Evolutionary conservation across 2,797 vertebrate species (phyloP), one percentile per base, ranked within the genome.

Genomic region (Platalea minor): DNA sequence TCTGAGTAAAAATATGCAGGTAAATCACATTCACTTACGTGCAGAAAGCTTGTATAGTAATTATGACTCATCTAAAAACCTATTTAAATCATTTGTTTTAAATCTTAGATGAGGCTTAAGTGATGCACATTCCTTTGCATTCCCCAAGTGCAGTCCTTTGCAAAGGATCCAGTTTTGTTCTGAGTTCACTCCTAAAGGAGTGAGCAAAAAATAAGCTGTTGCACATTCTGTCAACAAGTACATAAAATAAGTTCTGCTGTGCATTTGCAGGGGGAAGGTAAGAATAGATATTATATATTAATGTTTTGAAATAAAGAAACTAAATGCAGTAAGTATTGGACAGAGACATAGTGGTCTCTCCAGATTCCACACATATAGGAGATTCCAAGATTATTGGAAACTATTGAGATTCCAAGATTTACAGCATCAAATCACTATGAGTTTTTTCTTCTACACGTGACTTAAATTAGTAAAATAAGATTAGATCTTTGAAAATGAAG

Each of bases 1-100:
- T 83, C 81, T 33, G 51, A 88, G n/a, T 69, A 75, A 93, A 95
- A 95, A 78, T 75, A 95, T 72, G 84, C 90, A 95, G 88, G 79
- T 93, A 94, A 95, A 94, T 94, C 65, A 84, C 78, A 91, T 74
- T 89, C 64, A 85, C 31, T 91, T 87, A 72, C 35, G 64, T 68
- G 69, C 53, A 69, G 88, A 95, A 94, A 74, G 45, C 64, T 82
- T 79, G 76, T 56, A 80, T 26, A 79, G 86, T 64, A 96, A 95
- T 94, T 95, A 84, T 50, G 37, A 79, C 41, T 88, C 72, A 85
- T 83, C 87, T 81, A 56, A 91, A 96, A 84, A 45, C 16, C 60
- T 77, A 73, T 93, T 92, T 84, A 93, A 93, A 82, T 92, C 0
- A 45, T 95, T 94, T 91, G 81, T 93, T 95, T 94, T 67, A 92